Conservation (phyloP, 2,797 vertebrate genomes). For the Cichlasoma orientale region DNA sequence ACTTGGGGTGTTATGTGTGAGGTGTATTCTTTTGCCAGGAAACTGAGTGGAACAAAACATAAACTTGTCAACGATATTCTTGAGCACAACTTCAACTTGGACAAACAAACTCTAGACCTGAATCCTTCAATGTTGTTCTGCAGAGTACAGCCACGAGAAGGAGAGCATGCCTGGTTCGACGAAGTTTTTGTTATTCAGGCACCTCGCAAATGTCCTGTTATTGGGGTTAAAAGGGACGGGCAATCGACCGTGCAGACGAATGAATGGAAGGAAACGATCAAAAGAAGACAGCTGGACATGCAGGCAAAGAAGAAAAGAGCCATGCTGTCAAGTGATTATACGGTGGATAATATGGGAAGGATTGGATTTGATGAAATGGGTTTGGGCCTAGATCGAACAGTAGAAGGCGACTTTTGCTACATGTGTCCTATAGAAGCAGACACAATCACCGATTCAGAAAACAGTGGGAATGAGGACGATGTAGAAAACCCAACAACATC, state of each 20-base stretch:
- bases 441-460: constrained; percentile 3
- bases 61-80: constrained; percentile 10
- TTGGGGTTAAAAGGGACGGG: background rate
- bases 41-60: background rate
- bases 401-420: background rate
- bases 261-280: background rate
- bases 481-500: background rate
- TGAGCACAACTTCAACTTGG: constrained; percentile 38
- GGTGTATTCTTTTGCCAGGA: background rate
- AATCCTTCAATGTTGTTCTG: constrained; percentile 10
- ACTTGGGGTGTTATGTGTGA: background rate
- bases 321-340: background rate
- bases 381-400: background rate
- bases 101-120: background rate
- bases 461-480: background rate
- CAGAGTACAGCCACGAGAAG: background rate
- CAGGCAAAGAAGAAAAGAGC: constrained; percentile 10
- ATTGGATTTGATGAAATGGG: background rate
- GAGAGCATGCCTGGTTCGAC: background rate
- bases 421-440: constrained; percentile 9
- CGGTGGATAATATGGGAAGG: background rate
- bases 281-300: constrained; percentile 15
- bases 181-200: constrained; percentile 10
- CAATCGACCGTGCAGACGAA: background rate
- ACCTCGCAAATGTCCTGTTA: background rate